Conservation (phyloP, 1,140 invertebrate species). For the silkworm (Bombyx mori) region ASM3026992v2 NC_085117.1:1999501-2000000, state of each 20-base stretch:
- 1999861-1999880: too few relatives aligned
- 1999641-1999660: too few relatives aligned
- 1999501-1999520: too few relatives aligned
- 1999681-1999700: slow-evolving; percentile 27
- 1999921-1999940: not conserved
- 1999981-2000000: too few relatives aligned
- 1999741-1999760: slow-evolving; percentile 26
- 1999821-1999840: not conserved
- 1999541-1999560: too few relatives aligned
- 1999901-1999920: not conserved
- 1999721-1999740: slow-evolving; percentile 25
- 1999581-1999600: too few relatives aligned
- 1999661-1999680: slow-evolving; percentile 21
- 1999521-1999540: too few relatives aligned
- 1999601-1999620: too few relatives aligned
- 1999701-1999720: slow-evolving; percentile 26
- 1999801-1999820: not conserved
- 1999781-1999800: slow-evolving; percentile 3
- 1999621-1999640: too few relatives aligned
- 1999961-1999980: too few relatives aligned
- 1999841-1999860: too few relatives aligned
- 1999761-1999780: slow-evolving; percentile 33
- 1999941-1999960: not conserved
- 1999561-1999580: too few relatives aligned
- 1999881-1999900: not conserved